Conservation (phyloP, 2,113 vertebrate genomes). For the Lagopus leucura region DNA sequence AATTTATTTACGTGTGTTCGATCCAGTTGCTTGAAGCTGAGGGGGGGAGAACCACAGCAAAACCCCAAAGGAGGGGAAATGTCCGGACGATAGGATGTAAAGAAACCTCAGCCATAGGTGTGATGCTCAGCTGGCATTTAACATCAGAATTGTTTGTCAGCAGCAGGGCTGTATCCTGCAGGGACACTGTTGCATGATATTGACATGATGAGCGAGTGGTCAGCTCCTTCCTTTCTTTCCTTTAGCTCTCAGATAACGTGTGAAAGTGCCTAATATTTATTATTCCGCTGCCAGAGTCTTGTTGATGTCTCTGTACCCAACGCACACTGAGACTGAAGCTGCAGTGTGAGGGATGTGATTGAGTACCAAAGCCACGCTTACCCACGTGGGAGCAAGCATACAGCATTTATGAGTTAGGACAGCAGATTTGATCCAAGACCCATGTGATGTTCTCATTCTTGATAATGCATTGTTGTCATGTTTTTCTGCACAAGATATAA, state of each 20-base stretch:
- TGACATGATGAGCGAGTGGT: background rate
- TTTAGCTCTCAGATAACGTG: background rate
- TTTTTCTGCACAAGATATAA: background rate
- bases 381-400: fast-evolving
- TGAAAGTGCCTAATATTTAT: background rate
- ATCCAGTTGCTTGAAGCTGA: background rate
- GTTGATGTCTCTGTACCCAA: background rate
- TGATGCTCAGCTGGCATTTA: background rate
- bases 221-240: background rate
- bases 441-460: background rate
- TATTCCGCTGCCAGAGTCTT: background rate
- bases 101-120: background rate
- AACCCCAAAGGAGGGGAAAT: background rate
- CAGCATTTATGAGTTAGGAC: background rate
- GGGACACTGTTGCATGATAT: background rate
- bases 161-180: background rate
- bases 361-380: background rate
- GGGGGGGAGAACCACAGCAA: background rate
- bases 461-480: fast-evolving
- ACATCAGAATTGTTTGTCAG: conserved; percentile 11
- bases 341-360: fast-evolving
- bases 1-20: background rate
- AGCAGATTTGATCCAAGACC: background rate
- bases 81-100: background rate
- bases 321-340: background rate